Conservation (phyloP, 2,888 invertebrate species). For the Acanthosepion pharaonis region DNA sequence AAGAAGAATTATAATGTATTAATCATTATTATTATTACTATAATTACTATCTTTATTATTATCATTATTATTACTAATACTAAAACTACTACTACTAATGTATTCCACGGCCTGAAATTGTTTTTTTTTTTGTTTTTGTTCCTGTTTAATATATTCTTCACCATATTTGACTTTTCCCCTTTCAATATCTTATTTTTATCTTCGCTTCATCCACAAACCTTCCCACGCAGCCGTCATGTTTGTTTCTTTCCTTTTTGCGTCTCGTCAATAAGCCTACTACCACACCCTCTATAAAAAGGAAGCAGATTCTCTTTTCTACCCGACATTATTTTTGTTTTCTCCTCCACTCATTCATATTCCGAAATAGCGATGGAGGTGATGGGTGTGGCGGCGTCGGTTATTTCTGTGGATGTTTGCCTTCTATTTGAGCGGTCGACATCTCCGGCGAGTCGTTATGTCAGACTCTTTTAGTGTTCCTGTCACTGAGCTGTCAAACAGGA, state of each 20-base stretch:
- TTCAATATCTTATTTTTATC: background rate
- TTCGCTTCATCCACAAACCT: background rate
- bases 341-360: background rate
- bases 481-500: background rate
- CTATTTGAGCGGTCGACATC: constrained; percentile 21
- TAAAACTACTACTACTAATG: no score
- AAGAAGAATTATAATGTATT: no score
- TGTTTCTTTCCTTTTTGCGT: background rate
- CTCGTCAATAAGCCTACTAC: constrained; percentile 15
- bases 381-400: background rate
- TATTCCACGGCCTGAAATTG: no score
- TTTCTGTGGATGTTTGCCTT: background rate
- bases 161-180: background rate
- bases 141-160: background rate
- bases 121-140: no score
- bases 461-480: constrained; percentile 21
- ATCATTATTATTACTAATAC: no score
- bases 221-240: background rate
- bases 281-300: background rate
- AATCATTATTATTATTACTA: no score
- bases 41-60: no score
- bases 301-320: background rate
- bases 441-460: constrained; percentile 33
- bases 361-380: background rate
- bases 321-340: no score